phyloP scores from a whole-genome alignment of 2,113 vertebrate genomes.

The Sylvilagus bachmani region DNA sequence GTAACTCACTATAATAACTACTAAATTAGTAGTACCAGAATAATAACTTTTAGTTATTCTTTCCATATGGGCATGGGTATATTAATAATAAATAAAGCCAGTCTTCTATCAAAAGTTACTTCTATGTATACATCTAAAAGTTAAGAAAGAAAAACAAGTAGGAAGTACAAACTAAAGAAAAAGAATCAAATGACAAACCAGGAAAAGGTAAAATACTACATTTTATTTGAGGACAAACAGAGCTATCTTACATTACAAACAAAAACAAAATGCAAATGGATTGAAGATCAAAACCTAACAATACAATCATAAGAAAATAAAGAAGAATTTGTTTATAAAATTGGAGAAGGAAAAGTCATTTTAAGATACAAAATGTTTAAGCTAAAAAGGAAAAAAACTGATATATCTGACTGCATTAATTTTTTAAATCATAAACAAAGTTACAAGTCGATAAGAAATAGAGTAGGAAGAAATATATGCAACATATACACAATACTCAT shows the following conservation, averaged over 20 bases:
- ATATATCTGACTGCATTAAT: slow-evolving; percentile 1
- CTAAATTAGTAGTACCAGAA: background rate
- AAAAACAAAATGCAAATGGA: slow-evolving; percentile 55
- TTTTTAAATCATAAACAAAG: slow-evolving; percentile 34
- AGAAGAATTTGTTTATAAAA: slow-evolving; percentile 47
- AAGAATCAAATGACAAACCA: slow-evolving; percentile 6
- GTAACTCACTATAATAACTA: background rate
- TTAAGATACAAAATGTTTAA: slow-evolving; percentile 52
- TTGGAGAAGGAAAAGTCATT: background rate
- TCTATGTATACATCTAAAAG: slow-evolving; percentile 21
- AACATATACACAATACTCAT: slow-evolving; percentile 18
- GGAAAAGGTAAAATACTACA: slow-evolving; percentile 39
- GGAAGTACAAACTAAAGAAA: slow-evolving; percentile 23
- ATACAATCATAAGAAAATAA: slow-evolving; percentile 48
- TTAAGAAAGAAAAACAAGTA: slow-evolving; percentile 19
- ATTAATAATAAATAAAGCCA: slow-evolving; percentile 35
- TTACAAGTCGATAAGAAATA: slow-evolving; percentile 51
- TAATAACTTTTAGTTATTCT: background rate
- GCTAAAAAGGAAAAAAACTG: background rate
- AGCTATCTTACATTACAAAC: slow-evolving; percentile 44
- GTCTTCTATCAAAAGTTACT: slow-evolving; percentile 26
- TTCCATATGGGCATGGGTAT: too few relatives aligned
- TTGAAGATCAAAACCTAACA: slow-evolving; percentile 43
- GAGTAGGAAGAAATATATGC: slow-evolving; percentile 15
- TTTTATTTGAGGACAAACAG: slow-evolving; percentile 52